Base-by-base conservation (phyloP, 2,888 invertebrate species). In the Dicranocentrus wangi region DNA sequence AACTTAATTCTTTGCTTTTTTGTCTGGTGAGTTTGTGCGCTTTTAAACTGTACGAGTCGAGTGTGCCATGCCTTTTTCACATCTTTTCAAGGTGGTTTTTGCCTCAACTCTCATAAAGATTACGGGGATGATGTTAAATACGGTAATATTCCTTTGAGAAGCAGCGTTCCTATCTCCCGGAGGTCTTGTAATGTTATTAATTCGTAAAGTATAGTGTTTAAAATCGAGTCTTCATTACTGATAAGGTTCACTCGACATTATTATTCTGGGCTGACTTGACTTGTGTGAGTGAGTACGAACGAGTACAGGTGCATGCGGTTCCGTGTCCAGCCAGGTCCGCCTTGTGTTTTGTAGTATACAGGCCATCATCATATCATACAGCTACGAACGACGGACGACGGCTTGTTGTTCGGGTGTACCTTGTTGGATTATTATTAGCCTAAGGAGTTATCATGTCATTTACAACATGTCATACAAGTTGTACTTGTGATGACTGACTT, bases 401-500 rank as follows among this genome's bases (percentile, higher is more conserved):
- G 39, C 39, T 39, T 39, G 39, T 39, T 47, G 27, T 3, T 63
- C 39, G 15, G 28, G 53, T 76, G 42, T 68, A 47, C 68, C 21
- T 60, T 76, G 43, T 76, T 76, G 65, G 55, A 68, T 75, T 76
- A 68, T 79, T 72, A 71, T 79, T 70, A 66, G 79, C 79, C 79
- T 72, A 71, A 72, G 79, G 79, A 79, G 79, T 51, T 79, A 78
- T 78, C 70, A 70, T 79, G 79, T 79, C 79, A 79, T 39, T 79
- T 79, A 79, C 78, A 78, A 65, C 79, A 79, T 79, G 79, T 79
- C 79, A 79, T 79, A 79, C 79, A 79, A 79, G 32, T 79, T 79
- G 79, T 79, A 79, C 65, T 53, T 65, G 43, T 79, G 79, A 71
- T 70, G 78, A 78, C 71, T 72, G 65, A 79, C 79, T 61, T 69